These are phyloP conservation scores for Cottoperca gobio DNA, from an alignment of 2,797 vertebrate species.

Conservation along the genomic window DNA sequence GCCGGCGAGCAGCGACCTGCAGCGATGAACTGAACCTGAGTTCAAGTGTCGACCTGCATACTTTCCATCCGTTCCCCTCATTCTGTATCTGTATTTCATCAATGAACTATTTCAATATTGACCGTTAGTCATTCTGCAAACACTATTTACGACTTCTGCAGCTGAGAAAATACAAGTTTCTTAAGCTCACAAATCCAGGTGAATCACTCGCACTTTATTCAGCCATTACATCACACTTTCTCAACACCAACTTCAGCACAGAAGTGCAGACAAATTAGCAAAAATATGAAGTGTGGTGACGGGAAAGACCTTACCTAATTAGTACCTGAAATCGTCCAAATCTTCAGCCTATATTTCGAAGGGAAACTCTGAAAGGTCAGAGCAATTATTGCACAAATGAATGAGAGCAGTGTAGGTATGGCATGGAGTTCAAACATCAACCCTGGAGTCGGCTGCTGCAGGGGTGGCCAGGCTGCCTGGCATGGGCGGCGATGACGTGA, in stretches of 20 bases:
- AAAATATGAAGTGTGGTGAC: conserved; percentile 48
- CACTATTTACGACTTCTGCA: conserved; percentile 39
- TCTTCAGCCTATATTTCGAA: conserved; percentile 49
- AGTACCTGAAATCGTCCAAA: conserved; percentile 43
- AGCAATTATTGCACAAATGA: conserved; percentile 79
- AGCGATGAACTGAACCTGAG: no score
- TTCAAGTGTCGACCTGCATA: no score
- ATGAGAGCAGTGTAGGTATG: conserved; percentile 74
- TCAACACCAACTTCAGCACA: conserved; percentile 58
- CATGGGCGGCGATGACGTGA: conserved; percentile 71
- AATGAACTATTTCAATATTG: conserved; percentile 23
- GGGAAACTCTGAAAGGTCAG: conserved; percentile 74
- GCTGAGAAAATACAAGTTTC: conserved; percentile 58
- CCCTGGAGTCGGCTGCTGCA: conserved; percentile 55
- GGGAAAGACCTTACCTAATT: conserved; percentile 59
- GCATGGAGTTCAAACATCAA: conserved; percentile 77
- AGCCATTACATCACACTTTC: conserved; percentile 67
- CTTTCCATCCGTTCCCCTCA: no score
- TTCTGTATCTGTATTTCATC: no score
- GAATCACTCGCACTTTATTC: conserved; percentile 59
- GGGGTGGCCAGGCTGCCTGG: conserved; percentile 71
- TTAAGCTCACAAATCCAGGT: conserved; percentile 56
- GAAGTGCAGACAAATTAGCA: conserved; percentile 60
- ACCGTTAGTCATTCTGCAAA: conserved; percentile 55
- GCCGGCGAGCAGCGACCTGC: no score